A percentile compares a stretch with the other conserved stretches of the same genome.
Evolutionary conservation across 2,113 vertebrate genomes (phyloP).

Genomic region (Oxygymnocypris stewartii): DNA sequence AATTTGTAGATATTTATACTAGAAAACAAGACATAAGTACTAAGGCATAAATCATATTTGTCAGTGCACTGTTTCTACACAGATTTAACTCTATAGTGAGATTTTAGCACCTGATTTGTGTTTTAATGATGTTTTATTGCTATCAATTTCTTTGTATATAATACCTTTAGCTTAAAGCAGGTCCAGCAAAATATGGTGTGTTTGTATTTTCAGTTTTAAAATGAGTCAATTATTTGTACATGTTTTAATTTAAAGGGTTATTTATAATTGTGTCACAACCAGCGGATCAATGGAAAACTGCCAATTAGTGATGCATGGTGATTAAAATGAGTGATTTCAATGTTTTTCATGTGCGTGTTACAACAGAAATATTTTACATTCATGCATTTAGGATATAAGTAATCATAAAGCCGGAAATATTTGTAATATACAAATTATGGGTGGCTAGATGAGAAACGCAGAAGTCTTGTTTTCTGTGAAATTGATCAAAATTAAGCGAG

Average conservation of each 20-base stretch:
- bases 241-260: not conserved
- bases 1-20: too few species aligned
- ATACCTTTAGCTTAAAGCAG: not conserved
- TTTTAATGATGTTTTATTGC: not conserved
- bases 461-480: not conserved
- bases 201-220: not conserved
- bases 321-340: not conserved
- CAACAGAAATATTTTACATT: too few species aligned
- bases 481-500: not conserved
- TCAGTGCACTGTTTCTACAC: not conserved
- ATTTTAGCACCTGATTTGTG: not conserved
- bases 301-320: not conserved
- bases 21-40: too few species aligned
- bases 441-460: not conserved
- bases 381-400: too few species aligned
- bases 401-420: too few species aligned
- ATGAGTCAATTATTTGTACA: not conserved
- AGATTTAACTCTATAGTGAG: not conserved
- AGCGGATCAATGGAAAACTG: conserved; percentile 5
- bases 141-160: not conserved
- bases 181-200: not conserved
- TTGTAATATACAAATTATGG: too few species aligned
- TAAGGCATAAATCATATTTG: too few species aligned
- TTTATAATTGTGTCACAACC: not conserved
- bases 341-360: not conserved